Base-by-base conservation (phyloP, 2,113 vertebrate genomes). In the Archocentrus centrarchus region DNA sequence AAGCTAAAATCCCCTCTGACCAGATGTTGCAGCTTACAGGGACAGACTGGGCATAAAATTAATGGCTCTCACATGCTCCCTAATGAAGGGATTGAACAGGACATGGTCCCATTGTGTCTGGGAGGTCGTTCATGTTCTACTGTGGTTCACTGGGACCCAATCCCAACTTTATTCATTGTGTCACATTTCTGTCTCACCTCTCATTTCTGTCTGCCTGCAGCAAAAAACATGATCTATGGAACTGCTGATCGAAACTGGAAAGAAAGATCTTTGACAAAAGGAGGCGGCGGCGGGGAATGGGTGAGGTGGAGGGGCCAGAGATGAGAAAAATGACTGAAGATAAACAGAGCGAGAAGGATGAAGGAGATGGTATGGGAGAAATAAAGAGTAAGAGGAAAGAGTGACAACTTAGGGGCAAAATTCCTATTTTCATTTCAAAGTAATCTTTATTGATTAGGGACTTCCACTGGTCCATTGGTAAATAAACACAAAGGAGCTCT, bases 11-110 rank as follows among this genome's bases (percentile, higher is more conserved):
- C 92, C 87, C 81, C 83, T 58, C 61, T 79, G 90, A 92, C 88
- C 92, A 94, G 94, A 95, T 94, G 92, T 90, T 91, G 90, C 88
- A 87, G 92, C 83, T 93, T 90, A 92, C 77, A 81, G 87, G 62
- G 88, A 90, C 81, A 82, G 77, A 32, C 24, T 11, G 2, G 78
- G 83, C 79, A 57, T 30, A 83, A 82, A 86, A 86, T 84, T 37
- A 90, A 84, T 79, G 86, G 79, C 76, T 85, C 81, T 92, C 91
- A 79, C 81, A 86, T 83, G 68, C 77, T 86, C 73, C 47, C 76
- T 89, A 91, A 92, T 93, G 91, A 93, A 83, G 78, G 64, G 88
- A 92, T 83, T 81, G 80, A 75, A 75, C 76, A 27, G 27, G 39
- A 15, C 58, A 86, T 1, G 14, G 70, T 82, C 84, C 63, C 59